Evolutionary conservation across 2,113 vertebrate species (phyloP).

Genomic region (Engystomops pustulosus): DNA sequence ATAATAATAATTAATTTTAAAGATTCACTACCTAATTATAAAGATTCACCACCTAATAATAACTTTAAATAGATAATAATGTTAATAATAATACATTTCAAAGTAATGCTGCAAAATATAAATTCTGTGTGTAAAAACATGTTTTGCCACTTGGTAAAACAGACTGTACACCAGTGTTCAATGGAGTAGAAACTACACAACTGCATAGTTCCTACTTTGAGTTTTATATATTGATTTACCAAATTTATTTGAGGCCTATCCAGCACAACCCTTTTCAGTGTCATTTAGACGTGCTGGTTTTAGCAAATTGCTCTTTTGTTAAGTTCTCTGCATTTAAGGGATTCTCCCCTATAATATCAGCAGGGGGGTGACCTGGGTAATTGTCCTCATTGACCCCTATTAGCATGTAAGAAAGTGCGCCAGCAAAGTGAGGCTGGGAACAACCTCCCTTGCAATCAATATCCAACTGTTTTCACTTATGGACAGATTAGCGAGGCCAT

Average conservation of each 20-base stretch:
- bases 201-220: not conserved
- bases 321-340: conserved; percentile 36
- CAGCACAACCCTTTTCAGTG: conserved; percentile 12
- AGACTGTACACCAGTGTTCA: not conserved
- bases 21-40: not conserved
- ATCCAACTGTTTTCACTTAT: conserved; percentile 49
- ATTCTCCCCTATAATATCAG: conserved; percentile 54
- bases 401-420: conserved; percentile 42
- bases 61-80: too few relatives aligned
- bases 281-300: conserved; percentile 42
- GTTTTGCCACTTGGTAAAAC: not conserved
- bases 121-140: not conserved
- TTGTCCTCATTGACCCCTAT: conserved; percentile 44
- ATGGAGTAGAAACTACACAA: not conserved
- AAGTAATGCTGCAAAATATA: not conserved
- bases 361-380: conserved; percentile 52
- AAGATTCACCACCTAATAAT: too few relatives aligned
- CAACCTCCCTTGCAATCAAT: conserved; percentile 54
- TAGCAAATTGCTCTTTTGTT: conserved; percentile 56
- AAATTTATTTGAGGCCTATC: not conserved
- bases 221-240: conserved; percentile 2
- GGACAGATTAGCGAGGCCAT: conserved; percentile 18
- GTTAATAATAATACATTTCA: not conserved
- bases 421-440: conserved; percentile 45
- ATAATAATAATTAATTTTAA: too few relatives aligned